Evolutionary conservation across 2,888 invertebrate genomes (phyloP).

Genomic region (Tetragonisca angustula): DNA sequence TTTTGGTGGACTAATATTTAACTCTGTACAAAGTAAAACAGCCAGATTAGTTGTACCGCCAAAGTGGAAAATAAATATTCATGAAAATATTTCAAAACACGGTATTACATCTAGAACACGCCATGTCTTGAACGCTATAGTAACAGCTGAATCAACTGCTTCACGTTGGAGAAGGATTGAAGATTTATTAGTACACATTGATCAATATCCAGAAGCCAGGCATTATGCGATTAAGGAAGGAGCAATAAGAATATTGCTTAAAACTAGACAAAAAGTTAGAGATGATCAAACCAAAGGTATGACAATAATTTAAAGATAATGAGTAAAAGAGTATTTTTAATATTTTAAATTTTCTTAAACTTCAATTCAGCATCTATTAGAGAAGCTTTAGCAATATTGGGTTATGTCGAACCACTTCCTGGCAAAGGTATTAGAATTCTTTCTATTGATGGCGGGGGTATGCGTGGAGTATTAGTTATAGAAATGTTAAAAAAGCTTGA

Average conservation of each 20-base stretch:
- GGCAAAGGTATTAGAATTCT: conserved; percentile 92
- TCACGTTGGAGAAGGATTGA: conserved; percentile 88
- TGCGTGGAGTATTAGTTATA: conserved; percentile 93
- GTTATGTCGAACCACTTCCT: conserved; percentile 88
- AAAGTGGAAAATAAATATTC: conserved; percentile 84
- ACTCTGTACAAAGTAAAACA: conserved; percentile 76
- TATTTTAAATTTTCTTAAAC: conserved; percentile 15
- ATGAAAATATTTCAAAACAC: conserved; percentile 83
- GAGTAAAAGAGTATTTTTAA: conserved; percentile 67
- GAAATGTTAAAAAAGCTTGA: conserved; percentile 93
- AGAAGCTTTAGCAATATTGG: conserved; percentile 89
- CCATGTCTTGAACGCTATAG: conserved; percentile 88
- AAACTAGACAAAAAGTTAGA: conserved; percentile 84
- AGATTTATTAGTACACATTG: conserved; percentile 90
- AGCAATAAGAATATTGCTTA: conserved; percentile 88
- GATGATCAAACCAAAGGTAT: conserved; percentile 81
- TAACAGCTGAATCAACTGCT: conserved; percentile 85
- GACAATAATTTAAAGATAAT: neutral
- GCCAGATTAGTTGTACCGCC: conserved; percentile 77
- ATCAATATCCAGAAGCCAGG: conserved; percentile 90
- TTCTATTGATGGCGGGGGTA: conserved; percentile 96
- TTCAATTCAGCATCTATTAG: conserved; percentile 75
- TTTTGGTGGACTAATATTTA: conserved; percentile 83
- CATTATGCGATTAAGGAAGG: conserved; percentile 91
- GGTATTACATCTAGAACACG: conserved; percentile 88